These are phyloP conservation scores for Platyrinchus mystaceus DNA, from an alignment of 2,797 vertebrate genomes.

Conservation along the genomic window DNA sequence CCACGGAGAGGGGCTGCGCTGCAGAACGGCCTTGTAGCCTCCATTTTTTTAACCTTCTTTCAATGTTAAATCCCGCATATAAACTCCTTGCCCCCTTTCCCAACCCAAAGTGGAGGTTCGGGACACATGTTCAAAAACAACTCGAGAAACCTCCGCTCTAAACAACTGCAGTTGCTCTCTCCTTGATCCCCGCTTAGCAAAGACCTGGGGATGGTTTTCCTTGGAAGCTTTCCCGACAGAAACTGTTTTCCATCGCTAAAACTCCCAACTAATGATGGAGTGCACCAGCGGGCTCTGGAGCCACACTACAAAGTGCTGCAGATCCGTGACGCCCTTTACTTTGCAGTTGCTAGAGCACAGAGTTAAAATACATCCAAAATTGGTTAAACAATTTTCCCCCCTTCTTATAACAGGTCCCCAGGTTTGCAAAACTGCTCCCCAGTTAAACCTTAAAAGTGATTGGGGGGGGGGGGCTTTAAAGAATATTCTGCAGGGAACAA, in stretches of 20 bases:
- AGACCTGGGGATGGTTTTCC: neutral
- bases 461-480: neutral
- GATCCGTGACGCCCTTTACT: neutral
- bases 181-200: neutral
- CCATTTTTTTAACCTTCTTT: fast-evolving
- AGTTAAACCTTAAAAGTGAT: neutral
- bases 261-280: neutral
- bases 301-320: neutral
- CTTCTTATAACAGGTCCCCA: neutral
- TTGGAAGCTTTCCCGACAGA: neutral
- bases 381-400: neutral
- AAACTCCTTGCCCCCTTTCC: neutral
- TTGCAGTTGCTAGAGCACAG: neutral
- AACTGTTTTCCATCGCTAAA: neutral
- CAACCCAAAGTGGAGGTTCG: fast-evolving
- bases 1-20: neutral
- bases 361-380: neutral
- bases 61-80: fast-evolving
- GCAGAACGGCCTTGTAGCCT: neutral
- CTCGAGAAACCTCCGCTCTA: fast-evolving
- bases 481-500: neutral
- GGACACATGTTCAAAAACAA: neutral
- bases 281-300: neutral
- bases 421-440: neutral
- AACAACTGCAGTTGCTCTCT: neutral